Base-by-base conservation (phyloP, 2,888 invertebrate species). In the Perizoma flavofasciatum region DNA sequence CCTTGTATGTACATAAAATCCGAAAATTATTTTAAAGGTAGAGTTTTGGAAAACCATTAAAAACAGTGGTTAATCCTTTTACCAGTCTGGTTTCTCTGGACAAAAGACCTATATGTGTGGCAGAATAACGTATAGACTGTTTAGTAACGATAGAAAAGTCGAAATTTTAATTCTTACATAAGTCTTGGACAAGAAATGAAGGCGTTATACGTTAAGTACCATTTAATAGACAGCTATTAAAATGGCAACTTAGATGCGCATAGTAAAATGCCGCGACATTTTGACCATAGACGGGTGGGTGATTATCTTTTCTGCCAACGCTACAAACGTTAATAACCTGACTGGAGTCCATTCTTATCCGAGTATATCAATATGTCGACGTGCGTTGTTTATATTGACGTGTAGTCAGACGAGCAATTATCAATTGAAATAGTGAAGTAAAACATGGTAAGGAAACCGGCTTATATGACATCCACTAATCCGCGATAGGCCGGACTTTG, bases 351-450 rank as follows among this genome's bases (percentile, higher is more conserved):
- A 37, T 54, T 55, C 49, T 58, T 58, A 62, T 50, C 58, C 55
- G 43, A 52, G 50, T 55, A 61, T 58, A 55, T 58, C 58, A 62
- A 62, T 46, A 61, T 48, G 60, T 52, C 48, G 57, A 50, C 57
- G 53, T 50, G 50, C 6, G 47, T 55, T 53, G 55, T 53, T 49
- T 49, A 45, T 56, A 45, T 47, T 54, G 61, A 57, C 39, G 53
- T 34, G 50, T 52, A n/a, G 49, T 55, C 52, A 37, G 49, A 35
- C 44, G 44, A 47, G 48, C 32, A 48, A 48, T 51, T 39, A 52
- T 50, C 34, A 45, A 41, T 48, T 41, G 47, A 41, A 41, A 55
- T n/a, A 41, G 48, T 55, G 48, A 41, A 35, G 48, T 1, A 22
- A 22, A 22, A 22, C 22, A 22, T 22, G 22, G 1, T 1, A 3